Evolutionary conservation across 1,140 invertebrate genomes (phyloP), one percentile per base, ranked within the genome.

Genomic region (Caenorhabditis brenneri): DNA sequence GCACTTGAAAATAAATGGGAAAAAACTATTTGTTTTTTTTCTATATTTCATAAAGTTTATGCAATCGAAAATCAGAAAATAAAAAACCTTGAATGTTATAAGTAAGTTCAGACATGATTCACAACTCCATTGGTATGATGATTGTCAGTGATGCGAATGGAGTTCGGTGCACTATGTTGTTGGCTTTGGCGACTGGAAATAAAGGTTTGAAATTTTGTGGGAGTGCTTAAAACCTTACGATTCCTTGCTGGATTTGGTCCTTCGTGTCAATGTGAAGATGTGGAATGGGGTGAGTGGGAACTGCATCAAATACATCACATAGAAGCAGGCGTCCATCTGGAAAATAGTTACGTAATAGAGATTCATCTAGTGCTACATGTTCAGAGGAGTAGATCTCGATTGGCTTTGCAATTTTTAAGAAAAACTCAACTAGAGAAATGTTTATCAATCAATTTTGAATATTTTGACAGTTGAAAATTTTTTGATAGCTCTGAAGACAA

Each of bases 121-220:
- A 55, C 27, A 19, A 51, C 15, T 16, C n/a, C n/a, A n/a, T 46
- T 46, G 0, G 42, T 46, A 1, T 51, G 48, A 51, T 55, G 53
- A 27, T 9, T 0, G 7, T 27, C 12, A 29, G 24, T 10, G 24
- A 27, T 29, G 16, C 53, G 53, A 12, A 15, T 16, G 15, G 58
- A 60, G 58, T 60, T 60, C 6, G 19, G 12, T 33, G 12, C 19
- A 33, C 31, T 31, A 12, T 33, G 27, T 12, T 33, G 27, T 12
- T 60, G 58, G 16, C 58, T 60, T 60, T 60, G 58, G 31, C 29
- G 58, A 29, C 58, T 60, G 55, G 16, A 60, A 60, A 60, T 7
- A 60, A 55, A 55, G 27, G 0, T 29, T 24, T 27, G 1, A 27
- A 55, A 10, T 55, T 55, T 55, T 29, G 53, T 0, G 24, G 53